Percentiles rank a stretch among this genome's conserved stretches.
phyloP scores from a whole-genome alignment of 2,888 invertebrate genomes.

The Baronia brevicornis region DNA sequence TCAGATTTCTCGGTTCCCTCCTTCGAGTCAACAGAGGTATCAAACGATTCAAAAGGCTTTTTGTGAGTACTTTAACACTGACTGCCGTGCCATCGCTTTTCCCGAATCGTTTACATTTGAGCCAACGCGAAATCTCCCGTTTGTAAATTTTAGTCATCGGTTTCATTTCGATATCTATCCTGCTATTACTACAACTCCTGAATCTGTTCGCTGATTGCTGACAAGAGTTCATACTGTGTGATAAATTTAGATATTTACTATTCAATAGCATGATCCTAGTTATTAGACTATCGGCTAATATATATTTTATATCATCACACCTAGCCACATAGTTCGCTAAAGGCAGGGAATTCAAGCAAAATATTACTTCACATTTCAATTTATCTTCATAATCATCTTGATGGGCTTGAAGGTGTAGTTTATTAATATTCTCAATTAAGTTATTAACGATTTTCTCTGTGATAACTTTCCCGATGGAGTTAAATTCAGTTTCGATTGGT shows the following conservation, averaged over 20 bases:
- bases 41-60: constrained; percentile 5
- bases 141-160: constrained; percentile 3
- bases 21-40: constrained; percentile 8
- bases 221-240: not conserved
- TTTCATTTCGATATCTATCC: no score
- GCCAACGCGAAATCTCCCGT: constrained; percentile 8
- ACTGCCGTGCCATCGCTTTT: constrained; percentile 1
- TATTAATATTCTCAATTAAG: constrained; percentile 32
- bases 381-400: constrained; percentile 9
- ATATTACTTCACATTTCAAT: constrained; percentile 3
- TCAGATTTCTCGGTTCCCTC: no score
- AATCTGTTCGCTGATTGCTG: constrained; percentile 1
- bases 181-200: no score
- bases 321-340: constrained; percentile 8
- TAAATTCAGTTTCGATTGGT: constrained; percentile 10
- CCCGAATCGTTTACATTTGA: constrained; percentile 5
- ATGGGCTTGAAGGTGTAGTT: constrained; percentile 19
- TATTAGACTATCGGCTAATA: constrained; percentile 10
- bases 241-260: constrained; percentile 6
- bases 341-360: constrained; percentile 8
- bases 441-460: constrained; percentile 29
- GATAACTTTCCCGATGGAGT: constrained; percentile 23
- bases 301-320: constrained; percentile 9
- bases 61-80: constrained; percentile 3
- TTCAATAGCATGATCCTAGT: constrained; percentile 9